phyloP scores from a whole-genome alignment of 2,797 vertebrate genomes.

The Rhadinocentrus ornatus region DNA sequence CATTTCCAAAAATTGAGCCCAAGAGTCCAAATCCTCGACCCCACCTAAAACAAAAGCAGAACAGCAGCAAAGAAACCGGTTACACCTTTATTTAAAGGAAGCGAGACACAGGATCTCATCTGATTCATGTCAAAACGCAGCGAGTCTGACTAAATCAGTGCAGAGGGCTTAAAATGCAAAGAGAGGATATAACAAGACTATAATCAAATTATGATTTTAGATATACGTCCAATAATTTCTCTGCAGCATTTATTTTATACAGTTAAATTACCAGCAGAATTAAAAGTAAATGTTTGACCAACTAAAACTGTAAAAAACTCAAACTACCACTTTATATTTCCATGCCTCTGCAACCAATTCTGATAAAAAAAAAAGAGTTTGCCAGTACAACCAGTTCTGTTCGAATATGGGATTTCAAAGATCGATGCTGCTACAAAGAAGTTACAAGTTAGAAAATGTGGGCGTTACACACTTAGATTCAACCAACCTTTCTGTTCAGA shows the following conservation, averaged over 20 bases:
- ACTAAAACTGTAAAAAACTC: not conserved
- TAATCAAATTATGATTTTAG: not conserved
- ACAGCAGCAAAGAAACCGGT: constrained; percentile 5
- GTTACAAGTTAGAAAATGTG: no score
- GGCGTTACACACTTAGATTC: no score
- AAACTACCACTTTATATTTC: not conserved
- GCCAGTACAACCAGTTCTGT: not conserved
- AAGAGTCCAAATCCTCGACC: constrained; percentile 98
- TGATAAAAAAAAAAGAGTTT: not conserved
- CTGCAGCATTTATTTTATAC: no score
- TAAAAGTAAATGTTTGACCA: not conserved
- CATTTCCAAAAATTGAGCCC: constrained; percentile 97
- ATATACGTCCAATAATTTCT: no score
- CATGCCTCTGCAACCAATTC: not conserved
- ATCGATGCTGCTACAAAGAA: no score
- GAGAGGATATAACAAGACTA: not conserved
- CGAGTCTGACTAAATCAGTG: not conserved
- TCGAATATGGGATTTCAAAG: not conserved
- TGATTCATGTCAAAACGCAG: not conserved
- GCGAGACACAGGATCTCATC: not conserved
- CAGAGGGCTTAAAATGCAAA: not conserved
- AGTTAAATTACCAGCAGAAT: no score
- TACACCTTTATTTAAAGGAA: constrained; percentile 14
- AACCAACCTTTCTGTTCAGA: no score
- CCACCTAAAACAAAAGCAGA: constrained; percentile 84